Evolutionary conservation across 2,888 invertebrate species (phyloP), one percentile per base, ranked within the genome.

Genomic region (Proisotoma minuta): DNA sequence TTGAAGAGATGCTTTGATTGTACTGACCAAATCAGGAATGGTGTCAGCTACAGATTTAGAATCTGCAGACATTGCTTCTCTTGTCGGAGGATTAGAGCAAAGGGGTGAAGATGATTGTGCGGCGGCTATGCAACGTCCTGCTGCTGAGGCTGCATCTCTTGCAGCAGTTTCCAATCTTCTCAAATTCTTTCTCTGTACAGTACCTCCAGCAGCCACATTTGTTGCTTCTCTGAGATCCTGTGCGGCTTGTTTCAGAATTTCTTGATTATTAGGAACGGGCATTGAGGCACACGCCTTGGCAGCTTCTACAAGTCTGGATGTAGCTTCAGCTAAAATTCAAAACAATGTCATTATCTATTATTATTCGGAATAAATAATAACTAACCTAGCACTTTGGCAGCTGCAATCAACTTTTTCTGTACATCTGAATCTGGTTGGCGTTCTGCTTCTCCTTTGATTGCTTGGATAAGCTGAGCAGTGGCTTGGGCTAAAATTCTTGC

Each of bases 401-500:
- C 99, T 0, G 93, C 93, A 50, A 99, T 78, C 57, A 99, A 79
- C 61, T 91, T 85, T 69, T 91, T 85, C 75, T 96, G 95, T n/a
- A 88, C 83, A 59, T 94, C 94, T 0, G 91, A 87, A 77, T 89
- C 89, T 0, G 88, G 86, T 75, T 91, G 87, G 40, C 84, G 84
- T 75, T 95, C 95, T 0, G 98, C 98, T 77, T 98, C 95, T 51
- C 91, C 83, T 81, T 97, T 94, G 75, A 99, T 96, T 74, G 90
- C 90, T 75, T 91, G 89, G 65, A 98, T 96, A 62, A 98, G 83
- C 34, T 34, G 34, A 23, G 96, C 96, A 0, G 96, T 97, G 20
- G 96, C 96, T 79, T 93, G 91, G 0, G 96, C 96, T 62, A 97
- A 81, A 28, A 90, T 85, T 56, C 92, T 81, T 0, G 97, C 96